These are phyloP conservation scores for Clarias fuscus DNA, from an alignment of 2,797 vertebrate species.

Conservation along the genomic window DNA sequence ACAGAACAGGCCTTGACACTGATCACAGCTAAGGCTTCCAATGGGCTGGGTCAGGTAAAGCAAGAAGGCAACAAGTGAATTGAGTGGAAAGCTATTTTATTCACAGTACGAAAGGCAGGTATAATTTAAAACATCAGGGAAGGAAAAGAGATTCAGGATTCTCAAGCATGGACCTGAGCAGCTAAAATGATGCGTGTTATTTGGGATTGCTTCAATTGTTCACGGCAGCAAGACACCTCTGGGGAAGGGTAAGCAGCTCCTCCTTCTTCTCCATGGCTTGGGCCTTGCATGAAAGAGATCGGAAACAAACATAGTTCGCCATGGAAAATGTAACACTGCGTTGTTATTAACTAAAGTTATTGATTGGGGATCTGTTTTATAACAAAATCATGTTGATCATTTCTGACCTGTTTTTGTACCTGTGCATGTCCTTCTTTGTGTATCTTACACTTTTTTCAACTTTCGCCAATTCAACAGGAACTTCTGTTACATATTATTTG, in stretches of 20 bases:
- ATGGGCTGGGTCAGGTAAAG: background rate
- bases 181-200: constrained; percentile 65
- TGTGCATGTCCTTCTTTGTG: no score
- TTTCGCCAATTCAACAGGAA: background rate
- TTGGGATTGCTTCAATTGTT: constrained; percentile 71
- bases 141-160: background rate
- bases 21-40: background rate
- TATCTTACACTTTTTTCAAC: background rate
- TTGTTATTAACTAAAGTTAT: background rate
- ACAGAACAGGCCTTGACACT: background rate
- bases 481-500: background rate
- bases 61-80: background rate
- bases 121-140: background rate
- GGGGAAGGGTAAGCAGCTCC: constrained; percentile 52
- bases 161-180: constrained; percentile 30
- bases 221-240: constrained; percentile 52
- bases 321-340: background rate
- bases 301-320: background rate
- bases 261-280: constrained; percentile 21
- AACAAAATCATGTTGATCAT: background rate
- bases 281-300: background rate
- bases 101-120: background rate
- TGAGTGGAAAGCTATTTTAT: background rate
- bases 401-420: background rate
- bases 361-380: background rate